phyloP scores from a whole-genome alignment of 2,888 invertebrate species.

The Conchocele bisecta region DNA sequence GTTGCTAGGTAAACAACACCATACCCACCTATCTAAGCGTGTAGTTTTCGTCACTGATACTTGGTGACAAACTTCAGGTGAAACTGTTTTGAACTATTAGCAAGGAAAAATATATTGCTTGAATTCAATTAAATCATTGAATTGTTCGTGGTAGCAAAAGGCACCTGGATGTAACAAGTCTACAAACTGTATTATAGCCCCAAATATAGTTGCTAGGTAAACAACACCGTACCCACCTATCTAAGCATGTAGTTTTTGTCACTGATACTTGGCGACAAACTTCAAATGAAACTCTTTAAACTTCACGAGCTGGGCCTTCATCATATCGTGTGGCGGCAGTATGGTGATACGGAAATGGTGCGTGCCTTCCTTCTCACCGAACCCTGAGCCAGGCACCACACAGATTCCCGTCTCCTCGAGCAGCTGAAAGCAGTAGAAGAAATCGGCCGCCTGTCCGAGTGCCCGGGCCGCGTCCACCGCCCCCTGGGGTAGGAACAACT shows the following conservation, averaged over 20 bases:
- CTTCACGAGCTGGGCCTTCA: conserved; percentile 91
- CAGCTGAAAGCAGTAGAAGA: conserved; percentile 95
- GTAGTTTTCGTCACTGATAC: conserved; percentile 80
- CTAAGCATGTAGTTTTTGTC: too few species aligned
- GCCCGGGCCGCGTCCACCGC: conserved; percentile 92
- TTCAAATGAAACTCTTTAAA: conserved; percentile 92
- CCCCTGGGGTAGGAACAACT: conserved; percentile 90
- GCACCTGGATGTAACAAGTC: too few species aligned
- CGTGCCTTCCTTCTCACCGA: conserved; percentile 96
- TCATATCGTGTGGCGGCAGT: conserved; percentile 92
- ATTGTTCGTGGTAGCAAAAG: too few species aligned
- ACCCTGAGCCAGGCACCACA: conserved; percentile 90
- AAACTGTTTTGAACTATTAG: too few species aligned
- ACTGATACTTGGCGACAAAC: conserved; percentile 88
- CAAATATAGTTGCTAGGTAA: too few species aligned
- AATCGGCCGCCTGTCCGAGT: conserved; percentile 88
- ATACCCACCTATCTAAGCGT: too few species aligned
- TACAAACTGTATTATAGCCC: too few species aligned
- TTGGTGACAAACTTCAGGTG: conserved; percentile 91
- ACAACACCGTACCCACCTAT: too few species aligned
- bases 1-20: too few species aligned
- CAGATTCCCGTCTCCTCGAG: conserved; percentile 96
- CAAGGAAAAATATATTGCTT: too few species aligned
- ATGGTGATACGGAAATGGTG: conserved; percentile 98
- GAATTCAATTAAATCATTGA: too few species aligned